These are phyloP conservation scores for Acanthochromis polyacanthus DNA, from an alignment of 2,113 vertebrate genomes.

Conservation along the genomic window DNA sequence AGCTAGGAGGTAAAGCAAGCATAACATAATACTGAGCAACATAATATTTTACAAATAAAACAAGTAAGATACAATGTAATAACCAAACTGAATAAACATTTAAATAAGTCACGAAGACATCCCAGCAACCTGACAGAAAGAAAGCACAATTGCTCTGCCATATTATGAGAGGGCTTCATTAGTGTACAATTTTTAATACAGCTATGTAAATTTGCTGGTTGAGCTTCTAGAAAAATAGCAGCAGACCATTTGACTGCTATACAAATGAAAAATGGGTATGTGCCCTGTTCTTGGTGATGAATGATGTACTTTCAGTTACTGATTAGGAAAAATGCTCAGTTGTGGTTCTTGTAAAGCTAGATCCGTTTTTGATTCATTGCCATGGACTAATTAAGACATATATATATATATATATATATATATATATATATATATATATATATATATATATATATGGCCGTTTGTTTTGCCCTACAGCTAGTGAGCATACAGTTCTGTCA, in stretches of 20 bases:
- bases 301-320: constrained; percentile 20
- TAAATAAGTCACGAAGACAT: too few species aligned
- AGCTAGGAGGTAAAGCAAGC: too few species aligned
- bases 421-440: too few species aligned
- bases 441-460: too few species aligned
- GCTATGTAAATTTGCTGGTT: neutral
- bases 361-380: constrained; percentile 44
- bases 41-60: too few species aligned
- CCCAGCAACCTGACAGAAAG: neutral
- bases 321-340: constrained; percentile 28
- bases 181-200: neutral
- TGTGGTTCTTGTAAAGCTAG: constrained; percentile 23
- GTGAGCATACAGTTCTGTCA: too few species aligned
- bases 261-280: constrained; percentile 10
- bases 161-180: constrained; percentile 18
- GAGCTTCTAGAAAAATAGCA: neutral
- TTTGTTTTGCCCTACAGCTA: neutral
- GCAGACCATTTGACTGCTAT: neutral
- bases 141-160: constrained; percentile 19
- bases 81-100: too few species aligned
- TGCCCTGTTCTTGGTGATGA: constrained; percentile 6
- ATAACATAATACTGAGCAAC: too few species aligned
- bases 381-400: constrained; percentile 21
- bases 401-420: too few species aligned
- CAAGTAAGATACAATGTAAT: too few species aligned